Conservation (phyloP, 2,113 vertebrate species). For the Spea bombifrons region DNA sequence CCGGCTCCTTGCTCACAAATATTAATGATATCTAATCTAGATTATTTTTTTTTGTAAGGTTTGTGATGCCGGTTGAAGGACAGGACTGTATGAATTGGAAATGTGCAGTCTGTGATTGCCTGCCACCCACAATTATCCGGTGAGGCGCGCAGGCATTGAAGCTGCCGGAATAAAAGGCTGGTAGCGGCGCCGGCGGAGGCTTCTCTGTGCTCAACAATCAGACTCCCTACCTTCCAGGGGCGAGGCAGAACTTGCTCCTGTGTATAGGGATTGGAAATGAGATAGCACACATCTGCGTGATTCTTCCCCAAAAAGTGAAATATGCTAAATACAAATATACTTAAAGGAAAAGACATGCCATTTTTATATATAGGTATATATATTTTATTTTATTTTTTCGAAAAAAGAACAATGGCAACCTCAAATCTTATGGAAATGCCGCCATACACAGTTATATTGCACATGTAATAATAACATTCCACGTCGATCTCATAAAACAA, state of each 20-base stretch:
- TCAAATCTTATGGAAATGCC: too few species aligned
- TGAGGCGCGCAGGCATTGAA: background rate
- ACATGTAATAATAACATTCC: too few species aligned
- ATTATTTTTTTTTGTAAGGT: background rate
- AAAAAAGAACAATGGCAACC: too few species aligned
- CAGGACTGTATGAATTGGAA: background rate
- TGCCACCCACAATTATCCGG: background rate
- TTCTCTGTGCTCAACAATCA: background rate
- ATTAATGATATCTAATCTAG: conserved; percentile 13
- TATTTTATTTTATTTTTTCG: too few species aligned
- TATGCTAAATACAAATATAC: too few species aligned
- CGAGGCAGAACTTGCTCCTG: background rate
- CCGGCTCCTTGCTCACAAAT: background rate
- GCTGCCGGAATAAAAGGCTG: background rate
- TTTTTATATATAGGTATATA: too few species aligned
- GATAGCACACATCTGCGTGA: background rate
- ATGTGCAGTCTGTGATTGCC: conserved; percentile 4
- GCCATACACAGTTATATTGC: too few species aligned
- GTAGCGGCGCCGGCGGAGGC: background rate
- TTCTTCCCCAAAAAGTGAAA: too few species aligned
- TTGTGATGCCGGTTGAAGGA: background rate
- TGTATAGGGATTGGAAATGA: background rate
- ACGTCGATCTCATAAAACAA: too few species aligned
- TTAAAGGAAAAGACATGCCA: too few species aligned
- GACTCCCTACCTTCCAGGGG: background rate